A percentile compares a stretch with the other conserved stretches of the same genome.
phyloP scores from a whole-genome alignment of 2,797 vertebrate species.

The Emydoidea blandingii region DNA sequence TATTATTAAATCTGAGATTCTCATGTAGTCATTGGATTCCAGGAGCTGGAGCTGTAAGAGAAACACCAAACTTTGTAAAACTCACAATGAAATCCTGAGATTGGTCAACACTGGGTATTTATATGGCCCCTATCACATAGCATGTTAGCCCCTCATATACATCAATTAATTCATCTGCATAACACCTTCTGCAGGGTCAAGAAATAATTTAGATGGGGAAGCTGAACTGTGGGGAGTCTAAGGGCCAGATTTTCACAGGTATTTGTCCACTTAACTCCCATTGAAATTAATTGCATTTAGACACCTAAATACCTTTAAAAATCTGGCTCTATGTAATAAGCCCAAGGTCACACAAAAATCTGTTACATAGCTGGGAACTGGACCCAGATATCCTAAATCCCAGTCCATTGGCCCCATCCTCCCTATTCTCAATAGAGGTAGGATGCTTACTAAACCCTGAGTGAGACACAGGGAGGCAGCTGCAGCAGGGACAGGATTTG shows the following conservation, averaged over 20 bases:
- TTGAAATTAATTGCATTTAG: not conserved
- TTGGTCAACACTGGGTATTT: not conserved
- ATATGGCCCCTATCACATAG: not conserved
- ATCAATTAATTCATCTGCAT: not conserved
- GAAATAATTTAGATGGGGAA: not conserved
- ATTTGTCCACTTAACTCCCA: not conserved
- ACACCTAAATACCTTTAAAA: not conserved
- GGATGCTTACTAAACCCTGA: not conserved
- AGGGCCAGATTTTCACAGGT: not conserved
- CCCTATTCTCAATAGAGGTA: not conserved
- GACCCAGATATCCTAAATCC: not conserved
- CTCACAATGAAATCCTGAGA: not conserved
- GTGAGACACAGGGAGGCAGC: not conserved
- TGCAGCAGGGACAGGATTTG: not conserved
- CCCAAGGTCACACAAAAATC: accelerated
- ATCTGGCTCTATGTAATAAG: accelerated
- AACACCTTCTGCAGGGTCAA: not conserved
- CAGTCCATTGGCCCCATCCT: accelerated
- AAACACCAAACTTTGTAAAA: accelerated
- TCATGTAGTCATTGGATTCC: not conserved
- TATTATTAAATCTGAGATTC: not conserved
- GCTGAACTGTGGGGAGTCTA: accelerated
- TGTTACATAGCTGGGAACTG: not conserved
- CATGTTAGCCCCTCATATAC: not conserved
- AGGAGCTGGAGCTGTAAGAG: not conserved